These are phyloP conservation scores for Parasteatoda lunata DNA, from an alignment of 2,888 invertebrate species.

Conservation along the genomic window DNA sequence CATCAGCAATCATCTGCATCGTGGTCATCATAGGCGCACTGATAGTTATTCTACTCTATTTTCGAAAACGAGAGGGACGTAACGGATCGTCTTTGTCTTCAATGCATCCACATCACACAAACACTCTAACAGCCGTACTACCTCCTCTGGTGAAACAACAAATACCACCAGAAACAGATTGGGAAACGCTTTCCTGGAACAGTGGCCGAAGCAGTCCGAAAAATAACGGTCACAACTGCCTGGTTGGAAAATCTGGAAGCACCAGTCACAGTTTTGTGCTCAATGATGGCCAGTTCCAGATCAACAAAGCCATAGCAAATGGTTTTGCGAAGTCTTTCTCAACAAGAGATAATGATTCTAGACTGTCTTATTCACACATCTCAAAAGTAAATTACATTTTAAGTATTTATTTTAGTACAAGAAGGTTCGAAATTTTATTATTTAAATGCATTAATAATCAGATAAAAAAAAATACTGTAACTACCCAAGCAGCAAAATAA, in stretches of 20 bases:
- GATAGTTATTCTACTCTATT: conserved; percentile 90
- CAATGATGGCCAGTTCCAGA: conserved; percentile 80
- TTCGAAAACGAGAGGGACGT: conserved; percentile 78
- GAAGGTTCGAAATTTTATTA: too few species aligned
- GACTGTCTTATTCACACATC: conserved; percentile 87
- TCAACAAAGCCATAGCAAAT: conserved; percentile 17
- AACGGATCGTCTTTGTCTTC: conserved; percentile 57
- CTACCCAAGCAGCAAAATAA: too few species aligned
- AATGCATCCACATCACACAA: conserved; percentile 78
- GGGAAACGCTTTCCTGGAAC: conserved; percentile 92
- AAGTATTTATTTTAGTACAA: too few species aligned
- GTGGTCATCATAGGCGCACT: conserved; percentile 89
- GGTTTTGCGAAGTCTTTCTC: conserved; percentile 53
- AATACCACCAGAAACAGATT: conserved; percentile 76
- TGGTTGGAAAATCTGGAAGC: conserved; percentile 30
- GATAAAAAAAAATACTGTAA: too few species aligned
- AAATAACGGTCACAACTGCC: conserved; percentile 84
- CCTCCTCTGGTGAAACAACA: conserved; percentile 16
- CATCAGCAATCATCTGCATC: conserved; percentile 93
- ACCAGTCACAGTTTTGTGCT: conserved; percentile 63
- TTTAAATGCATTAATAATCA: too few species aligned
- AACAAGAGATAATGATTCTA: conserved; percentile 89
- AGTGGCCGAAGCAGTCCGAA: conserved; percentile 91
- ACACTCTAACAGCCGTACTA: neutral
- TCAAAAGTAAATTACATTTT: conserved; percentile 75